Base-by-base conservation (phyloP, 2,888 invertebrate species). In the Yponomeuta sedellus region DNA sequence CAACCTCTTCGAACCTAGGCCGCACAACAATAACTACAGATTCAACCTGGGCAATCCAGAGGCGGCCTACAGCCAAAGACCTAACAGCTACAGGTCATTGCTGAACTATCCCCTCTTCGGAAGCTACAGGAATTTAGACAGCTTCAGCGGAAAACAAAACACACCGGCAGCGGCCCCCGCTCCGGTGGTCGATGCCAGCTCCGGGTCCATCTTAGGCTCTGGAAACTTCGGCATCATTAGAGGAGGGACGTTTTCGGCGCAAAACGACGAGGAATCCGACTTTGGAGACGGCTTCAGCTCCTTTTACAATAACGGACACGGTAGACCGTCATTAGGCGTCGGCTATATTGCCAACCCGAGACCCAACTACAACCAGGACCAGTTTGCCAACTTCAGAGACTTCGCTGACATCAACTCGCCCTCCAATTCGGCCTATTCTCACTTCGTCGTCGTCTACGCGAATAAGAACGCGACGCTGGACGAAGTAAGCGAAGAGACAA, bases 401-500 rank as follows among this genome's bases (percentile, higher is more conserved):
- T 97, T 97, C 76, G 97, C 97, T 0, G 97, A 97, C 74, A 97
- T 97, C 66, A 97, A 97, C 69, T 94, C 96, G 3, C 96, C 96
- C 0, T 93, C 95, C 0, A 96, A 96, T 76, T 85, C 91, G 1
- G 96, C 96, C 8, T 97, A 95, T 81, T 96, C 97, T 0, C 95
- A 97, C 73, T 94, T 94, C 69, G 96, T 96, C 40, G 95, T 97
- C 0, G 96, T 97, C 0, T 97, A 97, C 77, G 96, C 95, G 0
- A 96, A 96, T 72, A 95, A 95, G 79, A 96, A 96, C 74, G 93
- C 93, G 10, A 95, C 94, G 3, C 85, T 91, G 70, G 92, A 92
- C 72, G 91, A 93, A 71, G 82, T 91, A 22, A 88, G 91, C 67
- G 85, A 87, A 72, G 86, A 86, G 75, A 81, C 85, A 1, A 82